These are phyloP conservation scores for Irena cyanogastra DNA, from an alignment of 2,113 vertebrate genomes.

Conservation along the genomic window DNA sequence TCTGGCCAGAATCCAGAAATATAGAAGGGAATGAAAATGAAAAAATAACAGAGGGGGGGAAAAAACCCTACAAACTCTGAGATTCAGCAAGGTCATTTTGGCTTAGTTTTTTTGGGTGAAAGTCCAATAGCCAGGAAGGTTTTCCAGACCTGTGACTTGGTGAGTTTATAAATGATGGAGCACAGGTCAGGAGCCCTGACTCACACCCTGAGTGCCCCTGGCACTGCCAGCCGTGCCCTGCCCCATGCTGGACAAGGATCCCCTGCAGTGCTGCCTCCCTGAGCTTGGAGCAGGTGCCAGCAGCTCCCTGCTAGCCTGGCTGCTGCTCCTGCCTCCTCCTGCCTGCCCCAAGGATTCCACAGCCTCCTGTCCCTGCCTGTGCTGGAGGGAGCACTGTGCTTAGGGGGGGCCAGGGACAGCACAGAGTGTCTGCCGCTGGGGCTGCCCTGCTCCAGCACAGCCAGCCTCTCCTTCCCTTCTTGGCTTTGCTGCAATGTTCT, in stretches of 20 bases:
- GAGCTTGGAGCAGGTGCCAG: not conserved
- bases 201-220: accelerated
- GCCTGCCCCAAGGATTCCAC: not conserved
- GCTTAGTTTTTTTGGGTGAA: not conserved
- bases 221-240: not conserved
- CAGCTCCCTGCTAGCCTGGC: not conserved
- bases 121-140: not conserved
- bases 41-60: not conserved
- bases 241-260: not conserved
- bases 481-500: not conserved
- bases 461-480: not conserved
- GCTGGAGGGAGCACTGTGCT: not conserved
- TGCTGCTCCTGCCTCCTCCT: not conserved
- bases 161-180: not conserved
- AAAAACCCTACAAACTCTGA: not conserved
- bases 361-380: not conserved
- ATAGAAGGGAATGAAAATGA: not conserved
- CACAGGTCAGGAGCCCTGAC: not conserved
- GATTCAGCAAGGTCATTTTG: not conserved
- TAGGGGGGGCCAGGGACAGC: not conserved
- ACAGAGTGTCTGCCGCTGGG: not conserved
- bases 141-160: not conserved
- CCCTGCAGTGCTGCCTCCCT: not conserved
- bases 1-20: not conserved
- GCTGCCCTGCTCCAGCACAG: not conserved